Percentiles rank a stretch among this genome's conserved stretches.
These are phyloP conservation scores for Oreochromis spilurus DNA, from an alignment of 2,113 vertebrate genomes.

Conservation along the genomic window DNA sequence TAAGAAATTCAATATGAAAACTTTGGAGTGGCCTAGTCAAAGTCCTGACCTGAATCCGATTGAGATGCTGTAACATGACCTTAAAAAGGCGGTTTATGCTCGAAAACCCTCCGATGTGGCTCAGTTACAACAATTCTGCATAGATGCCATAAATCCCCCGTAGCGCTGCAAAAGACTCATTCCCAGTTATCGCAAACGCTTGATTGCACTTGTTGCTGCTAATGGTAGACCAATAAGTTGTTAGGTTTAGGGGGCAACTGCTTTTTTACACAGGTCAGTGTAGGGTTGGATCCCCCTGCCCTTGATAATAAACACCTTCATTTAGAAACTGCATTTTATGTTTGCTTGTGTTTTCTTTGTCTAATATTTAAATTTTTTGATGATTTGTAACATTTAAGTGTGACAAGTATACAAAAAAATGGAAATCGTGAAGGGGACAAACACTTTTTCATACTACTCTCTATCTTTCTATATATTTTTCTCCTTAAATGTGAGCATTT, in stretches of 20 bases:
- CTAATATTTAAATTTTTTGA: neutral
- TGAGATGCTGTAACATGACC: neutral
- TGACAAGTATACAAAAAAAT: neutral
- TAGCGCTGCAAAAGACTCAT: neutral
- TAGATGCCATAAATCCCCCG: fast-evolving
- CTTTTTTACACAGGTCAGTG: neutral
- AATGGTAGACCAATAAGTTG: neutral
- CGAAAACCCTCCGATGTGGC: neutral
- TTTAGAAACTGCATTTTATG: neutral
- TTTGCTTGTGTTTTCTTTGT: neutral
- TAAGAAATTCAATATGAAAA: neutral
- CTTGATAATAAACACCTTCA: neutral
- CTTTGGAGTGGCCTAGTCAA: neutral
- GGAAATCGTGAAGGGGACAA: neutral
- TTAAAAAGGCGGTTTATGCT: neutral
- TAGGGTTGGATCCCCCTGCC: neutral
- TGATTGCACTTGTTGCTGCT: neutral
- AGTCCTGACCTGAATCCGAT: neutral
- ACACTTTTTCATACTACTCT: neutral
- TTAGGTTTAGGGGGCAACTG: neutral
- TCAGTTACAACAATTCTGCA: neutral
- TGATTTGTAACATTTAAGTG: neutral
- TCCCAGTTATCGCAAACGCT: fast-evolving
- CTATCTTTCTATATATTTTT: neutral
- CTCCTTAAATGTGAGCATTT: neutral